A percentile compares a stretch with the other conserved stretches of the same genome.
Evolutionary conservation across 2,888 invertebrate species (phyloP).

Genomic region (Byasa hedistus): DNA sequence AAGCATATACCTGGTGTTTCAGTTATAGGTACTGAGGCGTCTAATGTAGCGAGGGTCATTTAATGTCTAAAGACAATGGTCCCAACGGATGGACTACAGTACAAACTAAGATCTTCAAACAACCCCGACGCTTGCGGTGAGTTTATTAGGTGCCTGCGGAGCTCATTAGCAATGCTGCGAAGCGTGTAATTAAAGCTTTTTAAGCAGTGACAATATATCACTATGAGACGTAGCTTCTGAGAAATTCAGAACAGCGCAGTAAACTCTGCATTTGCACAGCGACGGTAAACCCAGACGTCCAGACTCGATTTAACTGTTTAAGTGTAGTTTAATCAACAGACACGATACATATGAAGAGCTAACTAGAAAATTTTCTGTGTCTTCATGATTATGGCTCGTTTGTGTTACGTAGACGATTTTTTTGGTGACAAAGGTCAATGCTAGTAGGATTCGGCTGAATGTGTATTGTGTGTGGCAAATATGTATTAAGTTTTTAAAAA

Average conservation of each 20-base stretch:
- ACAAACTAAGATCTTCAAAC: neutral
- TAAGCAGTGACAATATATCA: conserved; percentile 16
- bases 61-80: too few species aligned
- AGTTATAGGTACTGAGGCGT: too few species aligned
- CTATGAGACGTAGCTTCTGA: neutral
- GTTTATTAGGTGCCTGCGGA: neutral
- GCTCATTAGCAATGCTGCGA: conserved; percentile 12
- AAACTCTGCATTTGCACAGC: conserved; percentile 20
- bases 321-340: conserved; percentile 14
- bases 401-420: too few species aligned
- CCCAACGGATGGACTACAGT: too few species aligned
- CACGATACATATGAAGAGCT: conserved; percentile 1
- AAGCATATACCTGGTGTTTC: too few species aligned
- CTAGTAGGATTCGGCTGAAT: too few species aligned
- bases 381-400: conserved; percentile 4
- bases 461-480: too few species aligned
- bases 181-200: conserved; percentile 25
- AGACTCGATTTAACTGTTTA: conserved; percentile 14
- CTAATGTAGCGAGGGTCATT: too few species aligned
- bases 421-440: too few species aligned
- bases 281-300: conserved; percentile 7
- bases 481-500: too few species aligned
- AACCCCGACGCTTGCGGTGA: neutral
- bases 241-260: conserved; percentile 12
- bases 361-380: neutral